phyloP scores from a whole-genome alignment of 35 echinoderm and acorn worm genomes.

The Strongylocentrotus purpuratus region DNA sequence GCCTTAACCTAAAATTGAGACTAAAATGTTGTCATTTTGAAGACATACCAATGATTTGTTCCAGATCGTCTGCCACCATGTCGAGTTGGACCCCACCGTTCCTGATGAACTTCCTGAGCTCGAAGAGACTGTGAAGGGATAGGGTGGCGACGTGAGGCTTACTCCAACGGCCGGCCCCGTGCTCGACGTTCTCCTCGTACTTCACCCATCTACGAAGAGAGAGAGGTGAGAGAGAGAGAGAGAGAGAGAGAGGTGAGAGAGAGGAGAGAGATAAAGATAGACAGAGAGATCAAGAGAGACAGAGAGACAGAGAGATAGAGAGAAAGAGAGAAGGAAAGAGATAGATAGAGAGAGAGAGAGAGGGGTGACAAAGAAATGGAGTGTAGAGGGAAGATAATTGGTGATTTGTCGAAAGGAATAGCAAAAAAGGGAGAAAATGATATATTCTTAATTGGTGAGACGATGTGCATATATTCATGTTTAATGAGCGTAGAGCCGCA shows the following conservation, averaged over 20 bases:
- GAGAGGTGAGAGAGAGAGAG: background rate
- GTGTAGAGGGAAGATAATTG: too few species aligned
- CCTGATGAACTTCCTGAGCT: slow-evolving; percentile 70
- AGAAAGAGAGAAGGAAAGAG: background rate
- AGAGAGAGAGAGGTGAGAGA: background rate
- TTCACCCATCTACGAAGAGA: slow-evolving; percentile 82
- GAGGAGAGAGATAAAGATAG: too few species aligned
- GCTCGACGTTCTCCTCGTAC: slow-evolving; percentile 95
- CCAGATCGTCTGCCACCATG: slow-evolving; percentile 75
- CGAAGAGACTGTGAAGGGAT: slow-evolving; percentile 91
- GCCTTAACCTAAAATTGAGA: background rate
- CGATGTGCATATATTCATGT: too few species aligned
- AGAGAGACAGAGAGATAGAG: background rate
- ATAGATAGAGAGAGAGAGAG: too few species aligned
- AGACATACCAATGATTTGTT: slow-evolving; percentile 71
- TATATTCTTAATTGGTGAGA: too few species aligned
- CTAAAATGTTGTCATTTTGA: too few species aligned
- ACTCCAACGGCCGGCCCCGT: slow-evolving; percentile 89
- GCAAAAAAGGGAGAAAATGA: too few species aligned
- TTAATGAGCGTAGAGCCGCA: too few species aligned
- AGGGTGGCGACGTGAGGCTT: slow-evolving; percentile 94
- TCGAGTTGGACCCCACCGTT: slow-evolving; percentile 68
- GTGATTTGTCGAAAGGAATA: too few species aligned
- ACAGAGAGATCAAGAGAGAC: too few species aligned
- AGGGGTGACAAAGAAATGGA: too few species aligned